Evolutionary conservation across 2,113 vertebrate species (phyloP), one percentile per base, ranked within the genome.

Genomic region (Falcunculus frontatus): DNA sequence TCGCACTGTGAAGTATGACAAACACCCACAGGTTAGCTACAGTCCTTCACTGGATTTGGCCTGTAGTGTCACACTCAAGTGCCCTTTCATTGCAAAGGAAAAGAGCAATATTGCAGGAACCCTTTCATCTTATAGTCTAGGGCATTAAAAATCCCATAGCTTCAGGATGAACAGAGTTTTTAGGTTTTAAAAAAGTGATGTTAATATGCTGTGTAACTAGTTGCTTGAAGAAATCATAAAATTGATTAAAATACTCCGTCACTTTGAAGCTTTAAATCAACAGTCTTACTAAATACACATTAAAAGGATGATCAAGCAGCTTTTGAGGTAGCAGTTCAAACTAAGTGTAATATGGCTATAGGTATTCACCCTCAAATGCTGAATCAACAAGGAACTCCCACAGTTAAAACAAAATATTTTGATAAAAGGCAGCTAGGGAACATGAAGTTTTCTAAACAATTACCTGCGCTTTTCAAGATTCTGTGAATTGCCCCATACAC

Each of bases 301-400:
- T 73, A 44, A 92, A 90, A 64, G 35, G 52, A 87, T 23, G 41
- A 89, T 73, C 41, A 76, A 93, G 87, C 18, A 69, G 84, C 57
- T 13, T 69, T 64, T 26, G 3, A 78, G 69, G 63, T 4, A 87
- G 32, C 50, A 79, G 52, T 37, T 83, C 74, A 74, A 59, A 93
- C 56, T 74, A 65, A 88, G 19, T 22, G 49, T 81, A 32, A 87
- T 56, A 76, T 39, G 27, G 21, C 23, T 84, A 55, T 19, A 83
- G 35, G 39, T 84, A 63, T 49, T 86, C 60, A 77, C 39, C 49
- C 41, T 83, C 44, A 27, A 68, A 88, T 90, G 85, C 68, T 75
- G 39, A 74, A 74, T 78, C 63, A 78, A 59, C 56, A 83, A 65
- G 44, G 12, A 87, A 91, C 37, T 64, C 52, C 21, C 17, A 35